Evolutionary conservation across 2,888 invertebrate species (phyloP), one percentile per base, ranked within the genome.

Genomic region (Neria commutata): DNA sequence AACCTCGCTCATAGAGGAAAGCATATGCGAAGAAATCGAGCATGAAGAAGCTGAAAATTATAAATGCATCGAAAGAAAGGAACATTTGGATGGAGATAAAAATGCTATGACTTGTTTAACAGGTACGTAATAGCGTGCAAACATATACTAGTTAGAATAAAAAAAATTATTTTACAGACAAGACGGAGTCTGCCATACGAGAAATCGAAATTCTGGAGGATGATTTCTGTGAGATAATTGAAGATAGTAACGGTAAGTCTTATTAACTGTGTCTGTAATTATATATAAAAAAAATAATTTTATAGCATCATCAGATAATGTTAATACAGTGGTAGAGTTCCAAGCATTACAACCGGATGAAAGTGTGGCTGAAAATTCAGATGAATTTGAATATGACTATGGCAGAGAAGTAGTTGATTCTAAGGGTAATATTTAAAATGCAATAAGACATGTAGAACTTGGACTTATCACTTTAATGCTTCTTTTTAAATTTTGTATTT

Each of bases 151-250:
- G 29, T 29, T 29, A 29, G 11, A 29, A 8, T 5, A 29, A 8
- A 11, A 8, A 29, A 29, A 29, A 29, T 29, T 5, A 8, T 14
- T 5, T 37, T 37, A 14, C 3, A 37, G 37, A 4, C 37, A n/a
- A 54, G 1, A 1, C 10, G 17, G 42, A 49, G 17, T 24, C 21
- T 11, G 11, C 17, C 5, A 19, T 58, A 11, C 52, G 51, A 10
- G 54, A 57, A 3, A 53, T 33, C 1, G 34, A 34, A 16, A 19
- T 68, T 49, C 60, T 69, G 49, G 73, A 67, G 8, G 67, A 71
- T 19, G 62, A 40, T 54, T 64, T 69, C 26, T 69, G 72, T 26
- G 73, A 70, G 14, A 64, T 51, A 17, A 11, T 37, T 37, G 37
- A 37, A 14, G 37, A 37, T 14, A 37, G 6, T 37, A 14, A n/a